Evolutionary conservation across 2,888 invertebrate species (phyloP), one percentile per base, ranked within the genome.

Genomic region (Melieria omissa): DNA sequence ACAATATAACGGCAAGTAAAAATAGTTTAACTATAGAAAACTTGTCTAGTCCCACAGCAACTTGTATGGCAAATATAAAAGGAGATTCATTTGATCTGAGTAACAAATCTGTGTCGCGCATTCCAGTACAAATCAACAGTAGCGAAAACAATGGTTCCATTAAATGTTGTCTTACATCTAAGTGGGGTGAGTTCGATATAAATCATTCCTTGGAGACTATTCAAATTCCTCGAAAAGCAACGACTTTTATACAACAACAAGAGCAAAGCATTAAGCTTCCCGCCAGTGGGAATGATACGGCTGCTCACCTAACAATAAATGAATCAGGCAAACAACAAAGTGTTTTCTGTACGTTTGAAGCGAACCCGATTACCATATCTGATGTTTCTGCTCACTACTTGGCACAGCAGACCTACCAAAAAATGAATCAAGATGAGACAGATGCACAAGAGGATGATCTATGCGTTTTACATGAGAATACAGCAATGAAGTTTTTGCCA

Each of bases 291-390:
- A 16, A 58, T 7, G 46, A 12, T 8, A 47, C 12, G 61, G 7
- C 54, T 52, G 16, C 44, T 29, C 3, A 29, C 16, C 16, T 4
- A 67, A 12, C 8, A 29, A 29, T 12, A 62, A 16, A 49, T 52
- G 44, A 14, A 44, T 10, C 45, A 12, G 71, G 46, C 14, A 16
- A 9, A 55, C 52, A 45, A 45, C 57, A 55, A 58, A 29, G 41
- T 29, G 3, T 16, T 9, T 16, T 45, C 14, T 63, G 47, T 9
- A 46, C 63, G 41, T 74, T 67, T 60, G 82, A 81, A 45, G 77
- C 78, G 8, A 80, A 82, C 55, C 76, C 81, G 3, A 81, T 82
- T 12, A 82, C 81, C 4, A 80, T 83, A 65, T 81, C 83, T 0
- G 83, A 84, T 76, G 82, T 81, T 8, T 80, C 80, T 0, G 72